phyloP scores from a whole-genome alignment of 2,113 vertebrate genomes.

The Sorex fumeus region DNA sequence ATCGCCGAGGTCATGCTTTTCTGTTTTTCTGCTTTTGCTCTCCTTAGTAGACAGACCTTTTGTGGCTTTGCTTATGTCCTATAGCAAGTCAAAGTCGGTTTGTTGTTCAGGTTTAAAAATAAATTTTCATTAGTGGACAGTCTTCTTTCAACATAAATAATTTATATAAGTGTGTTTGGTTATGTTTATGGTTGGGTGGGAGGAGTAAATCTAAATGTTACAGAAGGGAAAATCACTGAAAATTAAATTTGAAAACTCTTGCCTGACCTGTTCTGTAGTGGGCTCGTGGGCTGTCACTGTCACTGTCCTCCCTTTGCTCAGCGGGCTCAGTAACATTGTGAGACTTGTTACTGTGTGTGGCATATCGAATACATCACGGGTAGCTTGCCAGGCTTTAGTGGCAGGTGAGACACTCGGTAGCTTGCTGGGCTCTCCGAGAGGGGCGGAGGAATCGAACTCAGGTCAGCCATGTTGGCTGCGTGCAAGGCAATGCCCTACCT shows the following conservation, averaged over 20 bases:
- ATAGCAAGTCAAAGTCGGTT: not conserved
- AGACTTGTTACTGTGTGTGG: no score
- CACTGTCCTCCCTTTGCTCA: no score
- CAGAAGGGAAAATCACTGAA: not conserved
- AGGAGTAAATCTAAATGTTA: not conserved
- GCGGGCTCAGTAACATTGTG: no score
- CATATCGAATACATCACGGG: no score
- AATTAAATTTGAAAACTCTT: not conserved
- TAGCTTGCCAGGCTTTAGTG: no score
- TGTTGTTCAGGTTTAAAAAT: conserved; percentile 8
- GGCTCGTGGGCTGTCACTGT: not conserved
- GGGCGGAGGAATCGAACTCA: no score
- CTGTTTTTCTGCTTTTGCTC: not conserved
- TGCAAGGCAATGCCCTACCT: no score
- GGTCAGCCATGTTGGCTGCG: no score
- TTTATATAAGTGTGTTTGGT: not conserved
- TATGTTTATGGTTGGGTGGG: not conserved
- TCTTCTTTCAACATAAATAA: conserved; percentile 13
- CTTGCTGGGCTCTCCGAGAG: no score
- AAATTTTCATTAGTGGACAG: not conserved
- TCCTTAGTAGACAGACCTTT: not conserved
- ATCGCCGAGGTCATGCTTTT: not conserved
- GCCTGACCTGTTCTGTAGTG: not conserved
- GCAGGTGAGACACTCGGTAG: no score
- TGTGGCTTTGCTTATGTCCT: not conserved